phyloP scores from a whole-genome alignment of 2,797 vertebrate species.

The Rallus crepitans region DNA sequence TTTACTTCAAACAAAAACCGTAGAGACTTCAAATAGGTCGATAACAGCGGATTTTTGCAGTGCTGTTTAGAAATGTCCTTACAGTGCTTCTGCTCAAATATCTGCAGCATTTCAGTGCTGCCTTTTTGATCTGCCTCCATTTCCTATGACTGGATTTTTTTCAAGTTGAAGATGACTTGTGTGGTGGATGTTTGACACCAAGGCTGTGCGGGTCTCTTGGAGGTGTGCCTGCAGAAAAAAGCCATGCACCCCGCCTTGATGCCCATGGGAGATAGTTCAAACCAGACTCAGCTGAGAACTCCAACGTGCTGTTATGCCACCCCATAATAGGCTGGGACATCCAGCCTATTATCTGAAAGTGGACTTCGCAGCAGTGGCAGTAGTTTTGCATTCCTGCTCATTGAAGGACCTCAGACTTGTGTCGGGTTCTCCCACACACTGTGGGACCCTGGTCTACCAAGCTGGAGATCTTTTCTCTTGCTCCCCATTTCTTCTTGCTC shows the following conservation, averaged over 20 bases:
- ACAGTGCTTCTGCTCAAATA: not conserved
- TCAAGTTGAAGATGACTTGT: not conserved
- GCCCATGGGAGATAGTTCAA: not conserved
- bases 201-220: not conserved
- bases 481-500: not conserved
- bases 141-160: not conserved
- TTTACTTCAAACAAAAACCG: not conserved
- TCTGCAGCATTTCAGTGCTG: not conserved
- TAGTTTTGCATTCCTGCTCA: rapidly evolving
- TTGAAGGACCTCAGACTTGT: not conserved
- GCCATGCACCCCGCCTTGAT: not conserved
- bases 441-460: not conserved
- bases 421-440: not conserved
- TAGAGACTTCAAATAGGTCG: not conserved
- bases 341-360: not conserved
- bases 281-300: not conserved
- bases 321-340: not conserved
- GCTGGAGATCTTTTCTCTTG: not conserved
- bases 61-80: not conserved
- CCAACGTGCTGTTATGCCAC: not conserved
- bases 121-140: not conserved
- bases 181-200: not conserved
- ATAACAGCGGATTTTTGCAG: not conserved
- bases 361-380: not conserved
- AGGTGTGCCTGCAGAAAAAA: not conserved